These are phyloP conservation scores for Muscicapa adusta DNA, from an alignment of 2,113 vertebrate genomes.

Conservation along the genomic window DNA sequence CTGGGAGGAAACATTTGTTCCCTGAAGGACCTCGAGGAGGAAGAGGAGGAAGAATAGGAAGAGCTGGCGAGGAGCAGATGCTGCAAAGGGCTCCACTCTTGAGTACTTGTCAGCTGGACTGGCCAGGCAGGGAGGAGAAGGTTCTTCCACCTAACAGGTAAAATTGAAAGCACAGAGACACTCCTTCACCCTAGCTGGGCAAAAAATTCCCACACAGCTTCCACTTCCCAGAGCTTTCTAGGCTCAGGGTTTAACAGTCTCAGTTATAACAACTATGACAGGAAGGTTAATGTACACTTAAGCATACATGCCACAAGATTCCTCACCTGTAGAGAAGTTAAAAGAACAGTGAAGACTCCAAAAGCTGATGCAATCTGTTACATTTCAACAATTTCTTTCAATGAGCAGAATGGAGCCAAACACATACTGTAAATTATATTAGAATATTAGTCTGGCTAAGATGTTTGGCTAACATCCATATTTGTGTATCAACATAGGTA, in stretches of 20 bases:
- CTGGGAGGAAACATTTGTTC: not conserved
- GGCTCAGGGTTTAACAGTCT: not conserved
- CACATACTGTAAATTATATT: slow-evolving; percentile 48
- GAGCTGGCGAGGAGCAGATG: accelerated
- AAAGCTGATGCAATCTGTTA: slow-evolving; percentile 26
- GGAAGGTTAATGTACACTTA: not conserved
- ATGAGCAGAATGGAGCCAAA: slow-evolving; percentile 43
- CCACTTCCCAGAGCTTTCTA: not conserved
- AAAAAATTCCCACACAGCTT: not conserved
- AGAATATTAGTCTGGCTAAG: slow-evolving; percentile 55
- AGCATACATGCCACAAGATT: not conserved
- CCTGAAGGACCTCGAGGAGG: not conserved
- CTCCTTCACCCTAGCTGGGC: not conserved
- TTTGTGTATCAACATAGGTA: slow-evolving; percentile 64
- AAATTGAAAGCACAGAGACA: not conserved
- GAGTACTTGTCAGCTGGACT: not conserved
- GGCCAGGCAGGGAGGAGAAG: not conserved
- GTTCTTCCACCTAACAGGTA: not conserved
- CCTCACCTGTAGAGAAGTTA: not conserved
- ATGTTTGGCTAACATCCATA: slow-evolving; percentile 56
- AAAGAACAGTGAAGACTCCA: slow-evolving; percentile 12
- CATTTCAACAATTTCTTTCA: slow-evolving; percentile 23
- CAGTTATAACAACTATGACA: not conserved
- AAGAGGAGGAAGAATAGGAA: not conserved
- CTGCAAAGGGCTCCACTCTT: not conserved